Evolutionary conservation across 2,888 invertebrate genomes (phyloP).

Genomic region (Heteromurus nitidus): DNA sequence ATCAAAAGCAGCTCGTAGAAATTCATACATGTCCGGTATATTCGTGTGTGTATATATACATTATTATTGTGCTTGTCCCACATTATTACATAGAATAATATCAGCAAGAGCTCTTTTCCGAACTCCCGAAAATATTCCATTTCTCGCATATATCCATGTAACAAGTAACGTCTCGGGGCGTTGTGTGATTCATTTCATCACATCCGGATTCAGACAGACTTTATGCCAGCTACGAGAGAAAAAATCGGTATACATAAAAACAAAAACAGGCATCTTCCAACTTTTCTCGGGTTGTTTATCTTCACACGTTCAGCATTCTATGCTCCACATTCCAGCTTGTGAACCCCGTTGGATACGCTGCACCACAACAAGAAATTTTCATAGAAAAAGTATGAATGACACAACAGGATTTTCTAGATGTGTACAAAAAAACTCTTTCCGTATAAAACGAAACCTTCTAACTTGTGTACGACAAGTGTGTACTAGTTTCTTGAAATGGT

Average conservation of each 20-base stretch:
- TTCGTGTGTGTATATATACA: not conserved
- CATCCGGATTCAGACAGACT: conserved; percentile 3
- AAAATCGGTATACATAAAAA: not conserved
- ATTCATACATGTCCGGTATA: not conserved
- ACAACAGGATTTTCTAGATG: not conserved
- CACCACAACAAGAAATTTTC: conserved; percentile 9
- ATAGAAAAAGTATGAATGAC: conserved; percentile 1
- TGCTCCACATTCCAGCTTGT: not conserved
- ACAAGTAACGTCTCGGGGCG: not conserved
- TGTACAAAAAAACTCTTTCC: not conserved
- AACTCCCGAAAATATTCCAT: not conserved
- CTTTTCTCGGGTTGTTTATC: not conserved
- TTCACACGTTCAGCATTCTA: not conserved
- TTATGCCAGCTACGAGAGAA: not conserved
- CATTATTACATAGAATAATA: no score
- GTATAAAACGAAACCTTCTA: not conserved
- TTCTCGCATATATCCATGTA: not conserved
- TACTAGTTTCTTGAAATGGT: no score
- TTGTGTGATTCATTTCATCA: conserved; percentile 25
- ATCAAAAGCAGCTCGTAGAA: not conserved
- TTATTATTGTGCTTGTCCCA: no score
- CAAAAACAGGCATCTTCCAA: not conserved
- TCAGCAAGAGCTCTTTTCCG: no score
- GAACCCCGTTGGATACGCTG: conserved; percentile 16
- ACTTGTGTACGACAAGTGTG: no score